Evolutionary conservation across 2,797 vertebrate species (phyloP), one percentile per base, ranked within the genome.

Genomic region (Fringilla coelebs): DNA sequence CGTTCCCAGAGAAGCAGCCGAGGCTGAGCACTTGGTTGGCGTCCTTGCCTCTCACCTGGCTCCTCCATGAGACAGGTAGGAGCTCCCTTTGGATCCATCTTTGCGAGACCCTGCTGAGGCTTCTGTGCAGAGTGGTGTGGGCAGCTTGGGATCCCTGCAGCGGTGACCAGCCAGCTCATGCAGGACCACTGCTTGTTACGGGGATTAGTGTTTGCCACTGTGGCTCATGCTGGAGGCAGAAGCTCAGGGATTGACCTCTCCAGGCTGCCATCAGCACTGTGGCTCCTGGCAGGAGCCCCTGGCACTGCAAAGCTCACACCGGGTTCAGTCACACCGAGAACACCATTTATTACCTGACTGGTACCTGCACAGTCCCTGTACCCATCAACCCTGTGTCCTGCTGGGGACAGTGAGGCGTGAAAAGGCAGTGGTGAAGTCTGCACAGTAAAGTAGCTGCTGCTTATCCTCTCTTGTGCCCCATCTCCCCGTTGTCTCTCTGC

Each of bases 201-300:
- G 48, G 24, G 34, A 4, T 16, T n/a, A 4, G 15, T 17, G 2
- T 29, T 65, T 43, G 67, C 85, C 15, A 1, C 34, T 0, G 0
- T 40, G 74, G 80, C 70, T 75, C 0, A 0, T 36, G 16, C n/a
- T 36, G 60, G 51, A 54, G 58, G 57, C 58, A 16, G 21, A 9
- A 16, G 51, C 55, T 40, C 1, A 0, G 60, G 46, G 11, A 11
- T 19, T 52, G 46, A 52, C 31, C 41, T 65, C n/a, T 52, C 54
- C 1, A 2, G 41, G 11, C n/a, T 29, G 55, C 11, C 11, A 3
- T 19, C 3, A 4, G 32, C 51, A 8, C 38, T 10, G 32, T 24
- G n/a, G 31, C 52, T 55, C 13, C 0, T 17, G 14, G 41, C 1
- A 2, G 55, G 41, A 52, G 61, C 9, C 15, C 46, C 18, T 51